Evolutionary conservation across 2,888 invertebrate species (phyloP).

Genomic region (Ophioninae sp.): DNA sequence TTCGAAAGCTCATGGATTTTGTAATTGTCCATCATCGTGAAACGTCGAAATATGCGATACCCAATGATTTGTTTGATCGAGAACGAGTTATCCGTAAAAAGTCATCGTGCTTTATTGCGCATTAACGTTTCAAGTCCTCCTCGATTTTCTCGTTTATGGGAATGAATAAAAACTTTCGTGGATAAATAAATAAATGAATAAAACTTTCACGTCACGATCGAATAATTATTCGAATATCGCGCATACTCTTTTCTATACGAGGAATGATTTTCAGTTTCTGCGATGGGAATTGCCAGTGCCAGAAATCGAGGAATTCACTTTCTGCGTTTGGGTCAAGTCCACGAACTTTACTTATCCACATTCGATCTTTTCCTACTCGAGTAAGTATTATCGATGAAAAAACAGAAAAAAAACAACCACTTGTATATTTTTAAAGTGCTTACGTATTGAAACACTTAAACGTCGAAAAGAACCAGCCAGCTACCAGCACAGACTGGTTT

Average conservation of each 20-base stretch:
- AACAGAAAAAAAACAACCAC: background rate
- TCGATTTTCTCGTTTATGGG: background rate
- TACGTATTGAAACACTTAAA: background rate
- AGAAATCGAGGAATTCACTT: constrained; percentile 82
- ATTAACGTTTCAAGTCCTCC: background rate
- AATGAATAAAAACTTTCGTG: background rate
- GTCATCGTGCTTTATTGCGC: background rate
- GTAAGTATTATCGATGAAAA: constrained; percentile 78
- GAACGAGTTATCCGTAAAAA: background rate
- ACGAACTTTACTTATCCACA: constrained; percentile 82
- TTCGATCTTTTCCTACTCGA: constrained; percentile 83
- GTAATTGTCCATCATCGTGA: background rate
- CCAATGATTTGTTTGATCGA: background rate
- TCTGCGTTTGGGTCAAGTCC: constrained; percentile 83
- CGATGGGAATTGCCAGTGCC: constrained; percentile 82
- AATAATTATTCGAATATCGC: background rate
- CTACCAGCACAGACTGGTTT: constrained; percentile 10
- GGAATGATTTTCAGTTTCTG: constrained; percentile 80
- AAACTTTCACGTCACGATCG: background rate
- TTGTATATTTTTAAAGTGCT: background rate
- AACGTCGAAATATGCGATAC: background rate
- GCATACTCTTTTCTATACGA: background rate
- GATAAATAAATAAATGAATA: no score
- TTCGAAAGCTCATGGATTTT: background rate
- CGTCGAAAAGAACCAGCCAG: background rate